Percentiles rank a stretch among this genome's conserved stretches.
Evolutionary conservation across 2,797 vertebrate species (phyloP).

Genomic region (Lacerta viridis): DNA sequence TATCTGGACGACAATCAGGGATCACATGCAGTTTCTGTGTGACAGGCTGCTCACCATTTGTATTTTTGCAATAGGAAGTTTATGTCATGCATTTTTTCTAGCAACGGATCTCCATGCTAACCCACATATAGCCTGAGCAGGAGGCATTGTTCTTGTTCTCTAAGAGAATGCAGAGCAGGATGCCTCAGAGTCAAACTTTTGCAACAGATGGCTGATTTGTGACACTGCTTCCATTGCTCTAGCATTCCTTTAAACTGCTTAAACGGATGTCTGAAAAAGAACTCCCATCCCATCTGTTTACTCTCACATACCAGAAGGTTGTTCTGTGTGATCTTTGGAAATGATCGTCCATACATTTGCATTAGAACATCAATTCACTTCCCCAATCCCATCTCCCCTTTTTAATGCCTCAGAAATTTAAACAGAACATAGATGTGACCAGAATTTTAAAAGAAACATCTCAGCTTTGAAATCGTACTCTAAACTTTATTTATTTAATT

Average conservation of each 20-base stretch:
- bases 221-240: slow-evolving; percentile 26
- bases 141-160: slow-evolving; percentile 17
- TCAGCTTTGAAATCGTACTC: neutral
- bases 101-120: neutral
- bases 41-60: neutral
- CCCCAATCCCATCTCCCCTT: too few species aligned
- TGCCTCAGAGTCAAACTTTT: slow-evolving; percentile 37
- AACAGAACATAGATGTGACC: neutral
- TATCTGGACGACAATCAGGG: too few species aligned
- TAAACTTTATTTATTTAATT: neutral
- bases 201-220: slow-evolving; percentile 44
- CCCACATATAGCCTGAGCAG: slow-evolving; percentile 19
- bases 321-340: slow-evolving; percentile 45
- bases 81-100: neutral
- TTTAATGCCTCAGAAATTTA: neutral
- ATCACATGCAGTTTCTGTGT: neutral
- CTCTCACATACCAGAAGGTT: slow-evolving; percentile 44
- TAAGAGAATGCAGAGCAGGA: slow-evolving; percentile 32
- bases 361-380: slow-evolving; percentile 26
- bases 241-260: slow-evolving; percentile 24
- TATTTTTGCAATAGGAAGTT: neutral
- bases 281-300: slow-evolving; percentile 40
- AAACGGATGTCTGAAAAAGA: slow-evolving; percentile 47
- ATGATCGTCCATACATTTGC: slow-evolving; percentile 22
- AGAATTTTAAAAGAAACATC: neutral